phyloP scores from a whole-genome alignment of 2,888 invertebrate genomes.

The Stomorhina lunata region DNA sequence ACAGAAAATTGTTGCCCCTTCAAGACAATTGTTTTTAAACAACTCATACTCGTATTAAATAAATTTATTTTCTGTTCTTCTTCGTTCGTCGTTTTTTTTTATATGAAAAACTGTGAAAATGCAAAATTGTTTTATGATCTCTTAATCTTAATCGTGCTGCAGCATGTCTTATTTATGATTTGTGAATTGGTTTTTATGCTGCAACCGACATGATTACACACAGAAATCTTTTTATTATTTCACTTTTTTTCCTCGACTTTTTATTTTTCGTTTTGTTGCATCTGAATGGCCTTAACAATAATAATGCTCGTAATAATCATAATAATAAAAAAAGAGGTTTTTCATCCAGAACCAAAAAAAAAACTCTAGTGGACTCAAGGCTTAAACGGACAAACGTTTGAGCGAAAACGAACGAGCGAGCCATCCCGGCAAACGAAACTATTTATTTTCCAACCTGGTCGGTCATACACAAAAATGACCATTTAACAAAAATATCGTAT shows the following conservation, averaged over 20 bases:
- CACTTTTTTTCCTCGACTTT: conserved; percentile 61
- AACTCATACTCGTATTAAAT: conserved; percentile 41
- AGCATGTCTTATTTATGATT: conserved; percentile 77
- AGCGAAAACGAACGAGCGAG: not conserved
- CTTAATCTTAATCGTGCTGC: conserved; percentile 68
- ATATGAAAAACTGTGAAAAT: conserved; percentile 63
- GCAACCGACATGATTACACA: conserved; percentile 73
- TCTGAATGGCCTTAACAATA: conserved; percentile 41
- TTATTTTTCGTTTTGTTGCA: conserved; percentile 3
- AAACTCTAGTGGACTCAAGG: conserved; percentile 9
- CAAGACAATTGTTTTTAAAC: conserved; percentile 53
- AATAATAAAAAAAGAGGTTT: conserved; percentile 43
- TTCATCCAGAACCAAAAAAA: conserved; percentile 51
- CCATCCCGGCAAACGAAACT: conserved; percentile 27
- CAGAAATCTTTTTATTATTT: conserved; percentile 26
- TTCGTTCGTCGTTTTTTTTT: conserved; percentile 7
- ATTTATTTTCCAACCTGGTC: conserved; percentile 35
- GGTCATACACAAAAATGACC: conserved; percentile 54
- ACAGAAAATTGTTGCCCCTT: conserved; percentile 15
- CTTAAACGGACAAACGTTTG: conserved; percentile 15
- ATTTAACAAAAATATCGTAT: conserved; percentile 60
- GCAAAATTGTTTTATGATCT: conserved; percentile 68
- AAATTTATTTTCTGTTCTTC: conserved; percentile 11
- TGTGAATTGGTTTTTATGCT: conserved; percentile 77
- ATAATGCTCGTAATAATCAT: conserved; percentile 39